A percentile compares a stretch with the other conserved stretches of the same genome.
phyloP scores from a whole-genome alignment of 2,113 vertebrate species.

The Lamprologus ornatipinnis region DNA sequence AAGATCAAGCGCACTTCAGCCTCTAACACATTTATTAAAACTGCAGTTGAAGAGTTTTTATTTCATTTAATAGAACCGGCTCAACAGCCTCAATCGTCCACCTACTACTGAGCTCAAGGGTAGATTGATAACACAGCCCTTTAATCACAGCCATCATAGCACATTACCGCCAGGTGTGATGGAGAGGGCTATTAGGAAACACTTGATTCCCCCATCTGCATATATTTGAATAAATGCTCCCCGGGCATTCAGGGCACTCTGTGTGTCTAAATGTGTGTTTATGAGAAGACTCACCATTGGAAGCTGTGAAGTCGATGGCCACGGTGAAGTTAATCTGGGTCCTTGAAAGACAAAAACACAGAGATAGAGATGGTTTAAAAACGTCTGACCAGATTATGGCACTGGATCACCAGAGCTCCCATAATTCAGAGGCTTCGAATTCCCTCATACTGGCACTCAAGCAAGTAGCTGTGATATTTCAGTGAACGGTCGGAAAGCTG shows the following conservation, averaged over 20 bases:
- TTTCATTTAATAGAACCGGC: background rate
- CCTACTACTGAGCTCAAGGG: background rate
- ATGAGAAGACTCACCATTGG: slow-evolving; percentile 82
- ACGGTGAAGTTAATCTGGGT: slow-evolving; percentile 99
- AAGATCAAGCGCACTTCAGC: background rate
- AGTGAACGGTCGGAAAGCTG: rapidly evolving
- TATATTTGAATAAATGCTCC: slow-evolving; percentile 49
- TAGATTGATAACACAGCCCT: slow-evolving; percentile 3
- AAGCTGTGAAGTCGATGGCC: slow-evolving; percentile 98
- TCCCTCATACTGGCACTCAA: background rate
- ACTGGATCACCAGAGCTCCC: background rate
- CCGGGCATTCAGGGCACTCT: background rate
- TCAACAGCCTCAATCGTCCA: background rate
- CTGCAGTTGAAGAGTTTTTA: background rate
- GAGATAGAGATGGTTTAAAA: background rate
- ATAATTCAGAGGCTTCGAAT: background rate
- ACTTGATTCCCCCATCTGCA: slow-evolving; percentile 41
- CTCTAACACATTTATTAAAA: background rate
- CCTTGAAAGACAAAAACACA: slow-evolving; percentile 74
- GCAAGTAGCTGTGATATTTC: background rate
- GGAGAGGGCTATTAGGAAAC: slow-evolving; percentile 44
- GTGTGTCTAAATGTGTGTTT: background rate
- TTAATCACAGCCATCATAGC: slow-evolving; percentile 31
- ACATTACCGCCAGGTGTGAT: slow-evolving; percentile 37
- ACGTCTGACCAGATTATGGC: background rate